These are phyloP conservation scores for Antheraea yamamai DNA, from an alignment of 2,888 invertebrate species.

Conservation along the genomic window DNA sequence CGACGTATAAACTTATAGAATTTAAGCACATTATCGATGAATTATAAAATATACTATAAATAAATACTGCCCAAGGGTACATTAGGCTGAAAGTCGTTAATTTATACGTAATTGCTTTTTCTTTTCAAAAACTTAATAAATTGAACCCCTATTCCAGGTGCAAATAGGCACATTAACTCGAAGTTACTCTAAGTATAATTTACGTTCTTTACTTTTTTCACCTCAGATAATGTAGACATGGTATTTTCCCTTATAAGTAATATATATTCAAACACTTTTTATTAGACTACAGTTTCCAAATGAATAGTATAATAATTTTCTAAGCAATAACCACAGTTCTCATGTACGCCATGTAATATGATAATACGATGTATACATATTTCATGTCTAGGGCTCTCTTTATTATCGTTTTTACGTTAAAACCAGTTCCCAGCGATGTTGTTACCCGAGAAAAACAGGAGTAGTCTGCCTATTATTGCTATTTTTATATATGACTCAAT, in stretches of 20 bases:
- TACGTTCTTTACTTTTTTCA: neutral
- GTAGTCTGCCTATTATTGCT: conserved; percentile 57
- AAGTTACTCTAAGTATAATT: neutral
- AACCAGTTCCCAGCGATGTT: conserved; percentile 69
- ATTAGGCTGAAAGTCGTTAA: neutral
- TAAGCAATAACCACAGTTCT: conserved; percentile 77
- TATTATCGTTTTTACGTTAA: conserved; percentile 72
- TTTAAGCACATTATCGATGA: neutral
- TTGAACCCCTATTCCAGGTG: neutral
- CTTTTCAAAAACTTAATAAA: neutral
- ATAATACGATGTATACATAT: conserved; percentile 79
- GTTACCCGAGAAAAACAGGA: conserved; percentile 60
- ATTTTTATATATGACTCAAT: conserved; percentile 29
- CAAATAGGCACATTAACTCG: neutral
- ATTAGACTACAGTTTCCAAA: conserved; percentile 58
- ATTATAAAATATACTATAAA: neutral
- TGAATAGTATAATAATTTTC: conserved; percentile 78
- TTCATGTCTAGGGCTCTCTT: conserved; percentile 70
- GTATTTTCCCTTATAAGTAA: conserved; percentile 33
- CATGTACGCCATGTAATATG: conserved; percentile 68
- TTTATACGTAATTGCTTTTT: neutral
- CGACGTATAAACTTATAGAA: neutral
- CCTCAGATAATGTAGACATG: neutral
- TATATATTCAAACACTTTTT: conserved; percentile 47
- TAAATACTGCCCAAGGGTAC: neutral